phyloP scores from a whole-genome alignment of 2,888 invertebrate species.

The Polydrusus pterygomalis region DNA sequence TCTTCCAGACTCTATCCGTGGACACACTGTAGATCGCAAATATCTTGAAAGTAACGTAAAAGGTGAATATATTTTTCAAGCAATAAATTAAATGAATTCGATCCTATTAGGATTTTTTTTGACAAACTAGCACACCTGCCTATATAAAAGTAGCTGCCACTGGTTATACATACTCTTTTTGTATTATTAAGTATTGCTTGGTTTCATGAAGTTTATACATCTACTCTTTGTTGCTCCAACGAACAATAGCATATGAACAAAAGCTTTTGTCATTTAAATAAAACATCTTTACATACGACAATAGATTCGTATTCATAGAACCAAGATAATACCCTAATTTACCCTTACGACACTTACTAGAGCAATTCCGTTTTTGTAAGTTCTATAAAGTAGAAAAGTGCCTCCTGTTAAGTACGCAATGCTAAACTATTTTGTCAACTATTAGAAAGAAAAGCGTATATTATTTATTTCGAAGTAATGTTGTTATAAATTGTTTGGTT shows the following conservation, averaged over 20 bases:
- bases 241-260: too few species aligned
- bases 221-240: too few species aligned
- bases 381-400: conserved; percentile 69
- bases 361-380: conserved; percentile 32
- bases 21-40: too few species aligned
- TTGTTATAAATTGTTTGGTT: conserved; percentile 70
- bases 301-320: conserved; percentile 11
- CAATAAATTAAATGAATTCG: too few species aligned
- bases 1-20: too few species aligned
- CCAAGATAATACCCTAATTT: background rate
- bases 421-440: conserved; percentile 70
- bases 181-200: background rate
- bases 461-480: conserved; percentile 70
- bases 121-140: too few species aligned
- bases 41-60: too few species aligned
- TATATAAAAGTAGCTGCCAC: too few species aligned
- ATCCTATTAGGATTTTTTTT: too few species aligned
- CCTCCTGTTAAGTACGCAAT: conserved; percentile 72
- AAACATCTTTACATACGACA: background rate
- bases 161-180: too few species aligned
- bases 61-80: too few species aligned
- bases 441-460: conserved; percentile 66
- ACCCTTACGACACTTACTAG: background rate
- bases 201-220: conserved; percentile 1
- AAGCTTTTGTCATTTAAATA: background rate